Percentiles rank a stretch among this genome's conserved stretches.
Conservation (phyloP, 2,113 vertebrate species). For the Spheniscus mendiculus region DNA sequence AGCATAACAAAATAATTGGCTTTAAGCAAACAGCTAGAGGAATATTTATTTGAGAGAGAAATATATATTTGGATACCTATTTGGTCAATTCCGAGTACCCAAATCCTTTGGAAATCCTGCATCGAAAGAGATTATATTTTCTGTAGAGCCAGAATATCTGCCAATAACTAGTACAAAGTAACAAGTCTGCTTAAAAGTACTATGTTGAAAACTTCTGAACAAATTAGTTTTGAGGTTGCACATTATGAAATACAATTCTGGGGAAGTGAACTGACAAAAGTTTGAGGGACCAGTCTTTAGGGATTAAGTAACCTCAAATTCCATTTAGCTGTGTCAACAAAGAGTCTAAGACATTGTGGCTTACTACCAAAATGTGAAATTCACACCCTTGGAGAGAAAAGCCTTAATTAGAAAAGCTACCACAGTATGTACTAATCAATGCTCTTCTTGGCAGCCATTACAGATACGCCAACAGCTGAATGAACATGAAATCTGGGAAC, state of each 20-base stretch:
- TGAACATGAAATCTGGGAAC: neutral
- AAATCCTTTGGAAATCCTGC: neutral
- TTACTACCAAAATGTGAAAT: neutral
- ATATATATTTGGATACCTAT: neutral
- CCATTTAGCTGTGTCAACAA: neutral
- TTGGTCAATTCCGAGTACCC: neutral
- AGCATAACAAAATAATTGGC: neutral
- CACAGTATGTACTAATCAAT: neutral
- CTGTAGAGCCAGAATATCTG: neutral
- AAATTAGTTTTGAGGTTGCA: neutral
- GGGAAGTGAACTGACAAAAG: neutral
- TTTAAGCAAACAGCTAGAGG: neutral
- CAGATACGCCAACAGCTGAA: neutral
- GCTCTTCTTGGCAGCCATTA: neutral
- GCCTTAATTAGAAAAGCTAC: conserved; percentile 11
- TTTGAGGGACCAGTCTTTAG: neutral
- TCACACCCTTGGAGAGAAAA: neutral
- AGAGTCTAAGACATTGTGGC: neutral
- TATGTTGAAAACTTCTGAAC: neutral
- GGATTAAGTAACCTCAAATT: neutral
- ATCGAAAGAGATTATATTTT: neutral
- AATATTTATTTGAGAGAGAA: neutral
- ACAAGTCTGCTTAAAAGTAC: neutral
- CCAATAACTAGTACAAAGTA: neutral
- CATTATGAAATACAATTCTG: neutral